phyloP scores from a whole-genome alignment of 2,113 vertebrate species.

The Spea multiplicata region DNA sequence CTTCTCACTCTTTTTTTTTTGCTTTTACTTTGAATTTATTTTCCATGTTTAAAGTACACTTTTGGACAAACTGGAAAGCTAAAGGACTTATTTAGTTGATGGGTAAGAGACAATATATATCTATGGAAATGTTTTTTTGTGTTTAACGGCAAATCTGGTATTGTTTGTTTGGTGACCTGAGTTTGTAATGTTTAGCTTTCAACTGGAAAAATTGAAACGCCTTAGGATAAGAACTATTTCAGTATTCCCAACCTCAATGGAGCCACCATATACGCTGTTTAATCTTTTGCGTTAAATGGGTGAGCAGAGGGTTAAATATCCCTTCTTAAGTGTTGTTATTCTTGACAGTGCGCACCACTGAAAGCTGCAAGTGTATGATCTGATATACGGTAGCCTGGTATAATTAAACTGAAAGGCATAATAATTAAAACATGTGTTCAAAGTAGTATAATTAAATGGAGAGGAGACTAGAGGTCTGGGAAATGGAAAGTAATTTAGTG shows the following conservation, averaged over 20 bases:
- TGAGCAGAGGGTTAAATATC: neutral
- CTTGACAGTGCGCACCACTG: slow-evolving; percentile 27
- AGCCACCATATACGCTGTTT: neutral
- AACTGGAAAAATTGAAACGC: slow-evolving; percentile 2
- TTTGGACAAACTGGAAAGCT: slow-evolving; percentile 42
- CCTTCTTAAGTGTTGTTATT: slow-evolving; percentile 47
- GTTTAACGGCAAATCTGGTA: slow-evolving; percentile 31
- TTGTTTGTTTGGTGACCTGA: slow-evolving; percentile 10
- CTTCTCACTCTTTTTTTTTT: slow-evolving; percentile 41
- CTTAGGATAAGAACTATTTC: neutral
- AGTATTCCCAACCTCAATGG: neutral
- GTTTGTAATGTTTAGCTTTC: slow-evolving; percentile 1
- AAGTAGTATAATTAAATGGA: neutral
- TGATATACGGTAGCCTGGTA: slow-evolving; percentile 45
- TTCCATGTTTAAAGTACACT: slow-evolving; percentile 46
- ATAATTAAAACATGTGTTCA: slow-evolving; percentile 39
- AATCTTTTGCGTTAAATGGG: neutral
- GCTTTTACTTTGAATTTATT: neutral
- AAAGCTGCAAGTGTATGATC: slow-evolving; percentile 27
- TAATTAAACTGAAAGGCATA: slow-evolving; percentile 49
- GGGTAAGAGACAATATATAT: slow-evolving; percentile 52
- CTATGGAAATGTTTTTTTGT: neutral
- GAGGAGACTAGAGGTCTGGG: slow-evolving; percentile 37
- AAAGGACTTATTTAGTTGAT: slow-evolving; percentile 51
- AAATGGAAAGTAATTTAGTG: neutral